Base-by-base conservation (phyloP, 2,888 invertebrate species). In the Drosophila pullipes region DNA sequence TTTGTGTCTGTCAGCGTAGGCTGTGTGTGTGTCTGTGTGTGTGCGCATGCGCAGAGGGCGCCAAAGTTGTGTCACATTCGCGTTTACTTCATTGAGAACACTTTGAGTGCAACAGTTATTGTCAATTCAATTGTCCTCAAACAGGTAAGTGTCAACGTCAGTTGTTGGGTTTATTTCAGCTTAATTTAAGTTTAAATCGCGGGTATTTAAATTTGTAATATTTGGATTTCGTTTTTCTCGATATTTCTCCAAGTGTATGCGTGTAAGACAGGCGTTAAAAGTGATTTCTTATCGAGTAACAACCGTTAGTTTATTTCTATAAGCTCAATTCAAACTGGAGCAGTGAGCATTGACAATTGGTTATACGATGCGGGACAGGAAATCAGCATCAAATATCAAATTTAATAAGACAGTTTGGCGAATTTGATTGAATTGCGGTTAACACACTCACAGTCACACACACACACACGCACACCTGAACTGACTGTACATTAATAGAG, bases 331-430 rank as follows among this genome's bases (percentile, higher is more conserved):
- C 25, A 33, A 75, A 75, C 33, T 74, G 25, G 61, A 50, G 58
- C 69, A 66, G 30, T 61, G 31, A 55, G 53, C 57, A 69, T 75
- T 65, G 69, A 58, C 41, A 77, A 71, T 72, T 75, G 30, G 61
- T 41, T 87, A 90, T 85, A 63, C 62, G 75, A 82, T 85, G 83
- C 78, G 39, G 37, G 73, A 60, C 79, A 85, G 88, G 82, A 90
- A 90, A 79, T 72, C 66, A 65, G 54, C 41, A 59, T 81, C 66
- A 55, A 69, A 78, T 84, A 84, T 78, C 87, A 53, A 52, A 74
- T 76, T 69, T 63, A 75, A 81, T 67, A 69, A 69, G 75, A 74
- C 77, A 81, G 50, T 57, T 57, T 47, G 49, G 52, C 57, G 64
- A 62, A 60, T 76, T 76, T 68, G 78, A 69, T 67, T 73, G 78